Base-by-base conservation (phyloP, 2,797 vertebrate genomes). In the Brachymystax lenok region DNA sequence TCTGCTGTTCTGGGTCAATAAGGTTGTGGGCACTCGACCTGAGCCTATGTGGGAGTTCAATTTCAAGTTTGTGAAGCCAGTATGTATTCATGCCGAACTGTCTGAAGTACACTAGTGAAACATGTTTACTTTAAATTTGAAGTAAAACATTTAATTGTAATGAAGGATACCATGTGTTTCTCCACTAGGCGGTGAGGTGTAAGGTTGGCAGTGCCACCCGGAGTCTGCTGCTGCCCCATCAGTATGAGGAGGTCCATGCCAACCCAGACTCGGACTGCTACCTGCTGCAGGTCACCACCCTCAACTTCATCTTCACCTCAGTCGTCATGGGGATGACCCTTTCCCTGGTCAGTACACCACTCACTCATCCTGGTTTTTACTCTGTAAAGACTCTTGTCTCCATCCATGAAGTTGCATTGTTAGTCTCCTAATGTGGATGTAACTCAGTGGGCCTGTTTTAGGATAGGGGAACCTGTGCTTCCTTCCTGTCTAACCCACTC, bases 261-360 rank as follows among this genome's bases (percentile, higher is more conserved):
- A 99, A 99, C 86, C 96, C 97, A 0, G 97, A 99, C 87, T 95
- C 97, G 12, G 97, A 98, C 86, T 99, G 97, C 94, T 97, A 95
- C 78, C 90, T 99, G 16, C 94, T 99, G 84, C 97, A 98, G 83
- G 95, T 99, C 89, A 98, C 96, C 81, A 99, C 97, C 5, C 95
- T 99, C 79, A 97, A 99, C 88, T 99, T 97, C 94, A 99, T 99
- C 88, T 98, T 97, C 33, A 96, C 94, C 79, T 97, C 97, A 61
- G 95, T 98, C 5, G 96, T 98, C 85, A 99, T 99, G 98, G 98
- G 98, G 61, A 98, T 99, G 97, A 97, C 96, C 0, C 94, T 99
- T 64, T 92, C 94, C 52, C 90, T 96, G 96, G 98, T 97, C 79
- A 95, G 97, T 90, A 69, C 27, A 5, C 40, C 40, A 46, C 40